Base-by-base conservation (phyloP, 92 coral and sea anemone species). In the Meandrina meandrites region DNA sequence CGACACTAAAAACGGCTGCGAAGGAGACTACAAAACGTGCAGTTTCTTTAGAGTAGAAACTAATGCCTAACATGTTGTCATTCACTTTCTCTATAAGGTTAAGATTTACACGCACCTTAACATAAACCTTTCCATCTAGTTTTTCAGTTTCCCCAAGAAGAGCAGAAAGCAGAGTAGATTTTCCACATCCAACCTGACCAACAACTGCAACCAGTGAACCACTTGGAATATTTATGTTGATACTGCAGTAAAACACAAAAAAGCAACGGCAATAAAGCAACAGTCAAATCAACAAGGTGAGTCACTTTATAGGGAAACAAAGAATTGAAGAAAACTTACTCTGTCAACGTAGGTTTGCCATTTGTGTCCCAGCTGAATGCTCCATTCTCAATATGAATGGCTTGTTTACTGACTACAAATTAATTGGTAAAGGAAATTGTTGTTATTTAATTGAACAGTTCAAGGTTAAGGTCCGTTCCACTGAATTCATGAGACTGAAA, bases 131-230 rank as follows among this genome's bases (percentile, higher is more conserved):
- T 50, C 99, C 99, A 24, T 82, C 77, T 3, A 84, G 45, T 71
- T 95, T 95, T 62, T 95, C 95, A 66, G 96, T 95, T 73, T 97
- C 98, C 24, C 98, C 98, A 21, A 97, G 90, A 35, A 97, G 78
- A 24, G 98, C 93, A 22, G 99, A 97, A 48, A 97, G 91, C 76
- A 97, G 89, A 21, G 98, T 95, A 18, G 99, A 97, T 81, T 95
- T 95, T 40, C 98, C 98, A 93, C 96, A 96, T 10, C 98, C 98
- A 35, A 96, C 98, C 56, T 91, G 96, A 47, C 96, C 96, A 53
- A 94, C 96, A 19, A 94, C 94, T 0, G 96, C 96, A 18, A 94
- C 96, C 74, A 94, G 83, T 56, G 96, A 89, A 50, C 94, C 93
- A 30, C 83, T 81, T 27, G 89, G 80, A 34, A 94, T 78, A 50